Evolutionary conservation across 2,113 vertebrate species (phyloP).

Genomic region (Erinaceus europaeus): DNA sequence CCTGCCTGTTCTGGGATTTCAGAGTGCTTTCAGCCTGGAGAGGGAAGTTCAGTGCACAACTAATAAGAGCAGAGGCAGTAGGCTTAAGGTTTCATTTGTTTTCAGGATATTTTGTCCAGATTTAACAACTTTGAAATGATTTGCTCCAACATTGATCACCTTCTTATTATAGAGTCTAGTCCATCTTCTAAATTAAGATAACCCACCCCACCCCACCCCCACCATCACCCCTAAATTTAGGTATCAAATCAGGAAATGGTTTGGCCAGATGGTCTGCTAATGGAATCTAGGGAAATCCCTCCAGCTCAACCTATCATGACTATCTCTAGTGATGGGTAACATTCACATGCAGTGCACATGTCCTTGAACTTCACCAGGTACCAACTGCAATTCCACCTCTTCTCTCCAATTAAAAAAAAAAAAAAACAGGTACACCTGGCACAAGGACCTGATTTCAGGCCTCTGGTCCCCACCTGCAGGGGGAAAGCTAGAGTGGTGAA

Average conservation of each 20-base stretch:
- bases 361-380: neutral
- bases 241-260: neutral
- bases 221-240: neutral
- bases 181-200: neutral
- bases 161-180: neutral
- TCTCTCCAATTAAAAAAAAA: too few species aligned
- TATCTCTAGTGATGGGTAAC: accelerated
- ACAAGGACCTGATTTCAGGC: too few species aligned
- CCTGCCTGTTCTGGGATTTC: neutral
- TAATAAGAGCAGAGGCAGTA: neutral
- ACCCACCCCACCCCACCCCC: too few species aligned
- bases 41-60: neutral
- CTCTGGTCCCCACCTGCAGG: too few species aligned
- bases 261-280: neutral
- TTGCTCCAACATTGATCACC: neutral
- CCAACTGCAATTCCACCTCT: too few species aligned
- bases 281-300: neutral
- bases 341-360: neutral
- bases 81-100: neutral
- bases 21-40: neutral
- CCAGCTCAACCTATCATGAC: neutral
- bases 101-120: neutral
- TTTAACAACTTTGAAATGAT: neutral
- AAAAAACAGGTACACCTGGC: too few species aligned
- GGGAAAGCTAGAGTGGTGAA: too few species aligned